Evolutionary conservation across 2,113 vertebrate genomes (phyloP), one percentile per base, ranked within the genome.

Genomic region (Chloroceryle aenea): DNA sequence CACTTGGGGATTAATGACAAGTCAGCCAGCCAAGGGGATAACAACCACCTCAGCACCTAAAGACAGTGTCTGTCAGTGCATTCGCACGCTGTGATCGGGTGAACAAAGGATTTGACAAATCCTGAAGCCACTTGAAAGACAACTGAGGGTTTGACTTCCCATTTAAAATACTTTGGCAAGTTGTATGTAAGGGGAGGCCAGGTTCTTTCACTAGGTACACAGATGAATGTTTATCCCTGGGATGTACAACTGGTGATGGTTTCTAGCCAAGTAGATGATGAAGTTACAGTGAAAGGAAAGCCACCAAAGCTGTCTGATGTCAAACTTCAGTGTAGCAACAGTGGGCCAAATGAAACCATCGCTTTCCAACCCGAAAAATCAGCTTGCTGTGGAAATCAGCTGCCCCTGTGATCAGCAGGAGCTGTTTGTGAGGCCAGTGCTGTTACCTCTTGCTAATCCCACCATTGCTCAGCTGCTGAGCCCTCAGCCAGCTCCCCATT

Each of bases 141-240:
- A 69, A 83, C 50, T 78, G 84, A 75, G 85, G 94, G 96, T 92
- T 96, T 72, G 87, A 38, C 89, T 75, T 95, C 74, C 27, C 80
- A 72, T 48, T 71, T 69, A 38, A 95, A 89, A 34, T 74, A 40
- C 76, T 86, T 89, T 69, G 93, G 91, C 85, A 85, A 90, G 95
- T 61, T 95, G 80, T 91, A 71, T 95, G 92, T 94, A 95, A n/a
- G 91, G 78, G 93, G 88, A 53, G 27, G 79, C 45, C 89, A 47
- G 80, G 85, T 87, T 96, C 91, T 96, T 96, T 69, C 52, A 40
- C 73, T 92, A 72, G 93, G 86, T 95, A 84, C 89, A 56, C 61
- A 96, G 93, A 88, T 80, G 89, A 91, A 89, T 80, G 36, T 87
- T 95, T 93, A 82, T 88, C 90, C 92, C 40, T 10, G 23, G 68